These are phyloP conservation scores for Oncorhynchus masou DNA, from an alignment of 2,113 vertebrate species.

Conservation along the genomic window DNA sequence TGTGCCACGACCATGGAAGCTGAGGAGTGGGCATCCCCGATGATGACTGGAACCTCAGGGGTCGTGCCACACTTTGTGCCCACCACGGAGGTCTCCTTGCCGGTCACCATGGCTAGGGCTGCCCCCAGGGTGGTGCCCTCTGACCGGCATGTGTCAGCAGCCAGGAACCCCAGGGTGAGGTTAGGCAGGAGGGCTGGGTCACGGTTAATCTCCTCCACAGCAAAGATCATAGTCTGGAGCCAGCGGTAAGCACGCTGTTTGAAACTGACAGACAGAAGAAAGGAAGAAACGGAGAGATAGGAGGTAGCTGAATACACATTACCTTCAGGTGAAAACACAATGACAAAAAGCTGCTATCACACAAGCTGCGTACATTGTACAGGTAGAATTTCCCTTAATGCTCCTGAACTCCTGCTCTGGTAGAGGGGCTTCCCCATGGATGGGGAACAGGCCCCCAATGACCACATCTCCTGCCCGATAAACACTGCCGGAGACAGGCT, in stretches of 20 bases:
- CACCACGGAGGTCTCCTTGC: conserved; percentile 24
- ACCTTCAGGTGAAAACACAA: neutral
- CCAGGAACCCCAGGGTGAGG: conserved; percentile 55
- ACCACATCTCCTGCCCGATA: conserved; percentile 54
- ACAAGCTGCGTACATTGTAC: conserved; percentile 38
- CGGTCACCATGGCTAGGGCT: conserved; percentile 47
- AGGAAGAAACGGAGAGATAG: neutral
- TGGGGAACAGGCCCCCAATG: conserved; percentile 59
- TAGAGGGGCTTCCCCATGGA: conserved; percentile 46
- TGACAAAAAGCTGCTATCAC: neutral
- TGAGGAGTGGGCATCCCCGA: conserved; percentile 54
- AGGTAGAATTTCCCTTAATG: conserved; percentile 16
- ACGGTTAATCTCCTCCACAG: conserved; percentile 63
- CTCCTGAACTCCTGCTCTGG: conserved; percentile 46
- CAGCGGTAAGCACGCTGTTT: conserved; percentile 50
- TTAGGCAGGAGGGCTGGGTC: conserved; percentile 47
- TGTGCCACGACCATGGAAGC: conserved; percentile 55
- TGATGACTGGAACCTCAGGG: conserved; percentile 47
- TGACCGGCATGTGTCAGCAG: conserved; percentile 61
- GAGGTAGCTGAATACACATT: neutral
- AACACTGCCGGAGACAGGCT: conserved; percentile 45
- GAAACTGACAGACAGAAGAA: conserved; percentile 40
- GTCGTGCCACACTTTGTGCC: conserved; percentile 30
- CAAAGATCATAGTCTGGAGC: conserved; percentile 58
- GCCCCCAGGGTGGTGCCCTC: conserved; percentile 55